phyloP scores from a whole-genome alignment of 2,113 vertebrate genomes.

The Petroica traversi region DNA sequence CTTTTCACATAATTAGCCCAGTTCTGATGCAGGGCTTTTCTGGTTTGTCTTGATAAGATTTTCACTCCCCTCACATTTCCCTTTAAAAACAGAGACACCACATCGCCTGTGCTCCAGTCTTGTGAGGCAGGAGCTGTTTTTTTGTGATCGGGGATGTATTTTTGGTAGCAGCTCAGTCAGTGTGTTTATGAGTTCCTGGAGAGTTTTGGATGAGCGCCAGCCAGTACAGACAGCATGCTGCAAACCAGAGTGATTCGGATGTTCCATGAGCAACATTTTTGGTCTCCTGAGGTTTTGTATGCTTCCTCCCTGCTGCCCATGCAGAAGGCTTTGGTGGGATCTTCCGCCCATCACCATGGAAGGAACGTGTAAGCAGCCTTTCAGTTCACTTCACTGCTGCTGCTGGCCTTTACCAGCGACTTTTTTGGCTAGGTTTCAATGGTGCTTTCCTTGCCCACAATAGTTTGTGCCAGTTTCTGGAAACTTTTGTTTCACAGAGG shows the following conservation, averaged over 20 bases:
- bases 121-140: not conserved
- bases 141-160: not conserved
- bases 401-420: slow-evolving; percentile 58
- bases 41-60: slow-evolving; percentile 1
- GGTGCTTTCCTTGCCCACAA: slow-evolving; percentile 68
- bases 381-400: not conserved
- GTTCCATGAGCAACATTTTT: not conserved
- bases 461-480: slow-evolving; percentile 69
- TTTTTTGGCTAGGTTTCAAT: slow-evolving; percentile 41
- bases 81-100: not conserved
- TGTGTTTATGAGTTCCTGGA: slow-evolving; percentile 2
- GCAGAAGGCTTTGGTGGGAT: not conserved
- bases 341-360: not conserved
- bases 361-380: not conserved
- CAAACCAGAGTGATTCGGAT: not conserved
- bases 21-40: not conserved
- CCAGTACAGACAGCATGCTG: not conserved
- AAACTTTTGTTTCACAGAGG: slow-evolving; percentile 68
- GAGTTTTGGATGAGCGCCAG: not conserved
- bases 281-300: not conserved
- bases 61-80: not conserved
- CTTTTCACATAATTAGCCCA: not conserved
- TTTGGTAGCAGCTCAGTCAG: not conserved
- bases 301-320: not conserved
- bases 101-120: not conserved